phyloP scores from a whole-genome alignment of 2,113 vertebrate species.

The Notiomystis cincta region DNA sequence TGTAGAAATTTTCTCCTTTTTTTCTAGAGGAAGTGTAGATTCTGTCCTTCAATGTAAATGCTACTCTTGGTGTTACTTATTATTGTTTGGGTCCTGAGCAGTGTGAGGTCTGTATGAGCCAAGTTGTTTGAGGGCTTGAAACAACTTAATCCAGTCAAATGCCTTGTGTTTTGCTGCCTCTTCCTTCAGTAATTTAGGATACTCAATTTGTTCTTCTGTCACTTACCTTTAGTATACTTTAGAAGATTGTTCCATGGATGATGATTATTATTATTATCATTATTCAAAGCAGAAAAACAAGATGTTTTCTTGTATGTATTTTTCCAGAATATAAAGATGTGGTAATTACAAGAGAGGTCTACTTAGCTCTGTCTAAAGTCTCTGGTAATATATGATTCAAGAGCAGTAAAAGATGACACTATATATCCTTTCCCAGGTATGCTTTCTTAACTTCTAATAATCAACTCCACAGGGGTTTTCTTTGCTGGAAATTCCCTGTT shows the following conservation, averaged over 20 bases:
- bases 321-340: background rate
- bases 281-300: background rate
- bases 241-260: background rate
- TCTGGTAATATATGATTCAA: background rate
- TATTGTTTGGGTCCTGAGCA: background rate
- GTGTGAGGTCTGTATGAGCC: background rate
- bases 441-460: background rate
- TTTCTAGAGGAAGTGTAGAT: background rate
- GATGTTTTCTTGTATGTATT: background rate
- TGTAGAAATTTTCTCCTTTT: background rate
- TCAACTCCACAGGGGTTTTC: background rate
- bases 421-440: background rate
- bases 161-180: background rate
- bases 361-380: background rate
- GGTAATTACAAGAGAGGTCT: background rate
- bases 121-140: background rate
- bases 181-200: background rate
- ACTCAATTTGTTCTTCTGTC: background rate
- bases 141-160: background rate
- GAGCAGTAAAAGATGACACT: background rate
- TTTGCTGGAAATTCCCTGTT: background rate
- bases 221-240: background rate
- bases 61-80: background rate
- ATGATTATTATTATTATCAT: background rate
- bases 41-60: background rate